Evolutionary conservation across 2,797 vertebrate genomes (phyloP).

Genomic region (Gymnopithys bicolor): DNA sequence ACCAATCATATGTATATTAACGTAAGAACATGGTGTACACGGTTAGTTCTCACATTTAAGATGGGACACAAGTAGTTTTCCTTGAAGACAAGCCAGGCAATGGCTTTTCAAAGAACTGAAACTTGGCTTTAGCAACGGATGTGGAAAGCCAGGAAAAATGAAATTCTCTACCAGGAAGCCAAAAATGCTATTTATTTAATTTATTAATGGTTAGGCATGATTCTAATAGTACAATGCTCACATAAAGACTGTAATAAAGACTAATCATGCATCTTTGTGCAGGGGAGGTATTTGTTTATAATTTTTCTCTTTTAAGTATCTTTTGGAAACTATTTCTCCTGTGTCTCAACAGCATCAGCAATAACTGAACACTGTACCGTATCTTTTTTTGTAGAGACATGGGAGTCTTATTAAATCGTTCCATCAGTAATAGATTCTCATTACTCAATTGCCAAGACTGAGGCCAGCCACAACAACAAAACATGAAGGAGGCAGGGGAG

Average conservation of each 20-base stretch:
- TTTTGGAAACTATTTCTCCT: slow-evolving; percentile 18
- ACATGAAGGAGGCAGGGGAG: background rate
- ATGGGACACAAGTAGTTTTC: slow-evolving; percentile 20
- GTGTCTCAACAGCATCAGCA: background rate
- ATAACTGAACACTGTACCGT: background rate
- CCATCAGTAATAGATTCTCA: slow-evolving; percentile 13
- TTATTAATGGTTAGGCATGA: slow-evolving; percentile 36
- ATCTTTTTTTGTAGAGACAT: background rate
- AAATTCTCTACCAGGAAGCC: slow-evolving; percentile 25
- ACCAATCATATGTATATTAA: background rate
- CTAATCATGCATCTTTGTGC: slow-evolving; percentile 12
- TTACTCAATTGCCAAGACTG: background rate
- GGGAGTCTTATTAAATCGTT: background rate
- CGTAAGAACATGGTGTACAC: background rate
- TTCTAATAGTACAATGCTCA: slow-evolving; percentile 20
- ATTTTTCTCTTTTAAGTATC: background rate
- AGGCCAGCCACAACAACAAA: slow-evolving; percentile 2
- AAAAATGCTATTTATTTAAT: slow-evolving; percentile 60
- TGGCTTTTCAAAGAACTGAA: slow-evolving; percentile 57
- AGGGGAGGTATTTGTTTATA: background rate
- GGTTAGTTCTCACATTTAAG: slow-evolving; percentile 24
- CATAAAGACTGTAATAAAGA: background rate
- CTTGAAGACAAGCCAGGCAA: slow-evolving; percentile 55
- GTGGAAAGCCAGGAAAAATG: slow-evolving; percentile 49
- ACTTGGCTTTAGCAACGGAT: slow-evolving; percentile 34